Evolutionary conservation across 2,888 invertebrate species (phyloP).

Genomic region (Caenorhabditis afra): DNA sequence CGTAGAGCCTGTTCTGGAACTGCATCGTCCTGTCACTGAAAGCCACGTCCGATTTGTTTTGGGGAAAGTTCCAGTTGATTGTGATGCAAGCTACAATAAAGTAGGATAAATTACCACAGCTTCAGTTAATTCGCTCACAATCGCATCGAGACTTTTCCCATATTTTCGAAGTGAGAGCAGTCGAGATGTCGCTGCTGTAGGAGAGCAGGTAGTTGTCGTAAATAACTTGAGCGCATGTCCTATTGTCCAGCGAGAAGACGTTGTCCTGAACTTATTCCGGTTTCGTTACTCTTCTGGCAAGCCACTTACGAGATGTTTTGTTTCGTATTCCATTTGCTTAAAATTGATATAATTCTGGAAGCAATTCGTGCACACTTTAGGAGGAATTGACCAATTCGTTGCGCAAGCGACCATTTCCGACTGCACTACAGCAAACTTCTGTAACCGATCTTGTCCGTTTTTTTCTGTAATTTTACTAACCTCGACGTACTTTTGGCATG

Average conservation of each 20-base stretch:
- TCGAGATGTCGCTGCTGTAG: conserved; percentile 74
- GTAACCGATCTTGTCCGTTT: conserved; percentile 14
- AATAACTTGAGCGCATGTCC: conserved; percentile 76
- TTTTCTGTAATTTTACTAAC: conserved; percentile 51
- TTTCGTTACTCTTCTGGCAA: no score
- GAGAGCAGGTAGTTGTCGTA: conserved; percentile 78
- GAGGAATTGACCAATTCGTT: conserved; percentile 77
- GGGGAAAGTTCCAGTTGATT: conserved; percentile 71
- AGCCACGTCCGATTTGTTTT: conserved; percentile 59
- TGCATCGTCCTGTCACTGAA: conserved; percentile 70
- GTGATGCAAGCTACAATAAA: conserved; percentile 69
- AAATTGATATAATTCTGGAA: conserved; percentile 74
- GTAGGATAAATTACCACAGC: neutral
- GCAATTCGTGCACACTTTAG: conserved; percentile 80
- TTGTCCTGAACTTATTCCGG: conserved; percentile 55
- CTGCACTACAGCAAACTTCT: conserved; percentile 67
- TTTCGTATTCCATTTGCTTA: conserved; percentile 76
- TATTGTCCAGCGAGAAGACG: conserved; percentile 67
- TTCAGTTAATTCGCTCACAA: conserved; percentile 64
- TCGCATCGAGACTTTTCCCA: conserved; percentile 78
- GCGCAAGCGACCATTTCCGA: conserved; percentile 75
- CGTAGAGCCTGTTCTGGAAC: conserved; percentile 65
- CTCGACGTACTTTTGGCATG: conserved; percentile 75
- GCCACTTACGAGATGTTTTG: conserved; percentile 70
- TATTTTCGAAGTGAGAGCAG: conserved; percentile 69